phyloP scores from a whole-genome alignment of 1,140 invertebrate species.

The Maniola jurtina region DNA sequence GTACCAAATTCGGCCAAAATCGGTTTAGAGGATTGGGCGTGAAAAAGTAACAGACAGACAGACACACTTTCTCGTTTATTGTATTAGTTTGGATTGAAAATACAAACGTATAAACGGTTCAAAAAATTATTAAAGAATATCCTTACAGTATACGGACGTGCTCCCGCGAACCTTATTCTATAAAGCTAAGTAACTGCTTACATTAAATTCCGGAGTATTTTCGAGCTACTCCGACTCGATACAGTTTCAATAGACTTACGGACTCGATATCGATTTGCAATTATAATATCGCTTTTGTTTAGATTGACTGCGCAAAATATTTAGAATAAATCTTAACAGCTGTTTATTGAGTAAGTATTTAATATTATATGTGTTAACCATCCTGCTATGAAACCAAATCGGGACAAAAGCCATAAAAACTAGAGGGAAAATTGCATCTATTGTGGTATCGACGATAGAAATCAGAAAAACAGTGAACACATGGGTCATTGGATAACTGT shows the following conservation, averaged over 20 bases:
- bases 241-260: slow-evolving; percentile 28
- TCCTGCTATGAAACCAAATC: background rate
- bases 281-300: slow-evolving; percentile 44
- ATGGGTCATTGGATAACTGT: no score
- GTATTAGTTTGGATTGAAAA: no score
- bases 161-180: slow-evolving; percentile 34
- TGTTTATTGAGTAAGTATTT: background rate
- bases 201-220: slow-evolving; percentile 53
- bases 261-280: slow-evolving; percentile 45
- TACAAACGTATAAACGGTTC: no score
- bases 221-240: slow-evolving; percentile 30
- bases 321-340: slow-evolving; percentile 32
- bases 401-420: background rate
- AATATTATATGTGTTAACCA: background rate
- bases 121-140: slow-evolving; percentile 28
- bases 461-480: no score
- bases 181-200: slow-evolving; percentile 47
- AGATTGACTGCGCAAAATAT: slow-evolving; percentile 43
- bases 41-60: no score
- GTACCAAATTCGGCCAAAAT: no score
- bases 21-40: no score
- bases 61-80: no score
- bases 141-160: slow-evolving; percentile 49
- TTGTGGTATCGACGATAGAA: no score
- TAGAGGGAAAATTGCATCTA: no score